phyloP scores from a whole-genome alignment of 2,797 vertebrate genomes.

The Amblyraja radiata region DNA sequence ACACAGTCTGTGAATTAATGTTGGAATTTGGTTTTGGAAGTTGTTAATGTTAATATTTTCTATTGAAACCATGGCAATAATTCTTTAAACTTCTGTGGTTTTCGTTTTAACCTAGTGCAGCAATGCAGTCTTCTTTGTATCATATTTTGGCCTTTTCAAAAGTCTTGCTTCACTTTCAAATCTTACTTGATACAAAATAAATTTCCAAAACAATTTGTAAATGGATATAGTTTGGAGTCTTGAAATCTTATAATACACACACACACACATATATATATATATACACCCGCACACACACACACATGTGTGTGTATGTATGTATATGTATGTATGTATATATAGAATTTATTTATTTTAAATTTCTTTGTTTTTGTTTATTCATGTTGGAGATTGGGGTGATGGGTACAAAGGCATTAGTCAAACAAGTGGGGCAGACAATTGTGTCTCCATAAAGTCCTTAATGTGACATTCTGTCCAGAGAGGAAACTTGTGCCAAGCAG shows the following conservation, averaged over 20 bases:
- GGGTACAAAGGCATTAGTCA: neutral
- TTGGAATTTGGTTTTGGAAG: slow-evolving; percentile 13
- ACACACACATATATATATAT: too few species aligned
- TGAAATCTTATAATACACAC: neutral
- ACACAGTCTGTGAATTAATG: neutral
- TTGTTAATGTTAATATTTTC: slow-evolving; percentile 2
- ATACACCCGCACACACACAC: too few species aligned
- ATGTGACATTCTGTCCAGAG: neutral
- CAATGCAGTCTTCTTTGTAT: neutral
- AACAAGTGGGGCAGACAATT: neutral
- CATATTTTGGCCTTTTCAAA: neutral
- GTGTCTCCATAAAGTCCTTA: slow-evolving; percentile 13
- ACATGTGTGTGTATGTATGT: too few species aligned
- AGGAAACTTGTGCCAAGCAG: neutral
- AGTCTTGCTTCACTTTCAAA: neutral
- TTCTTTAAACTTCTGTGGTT: neutral
- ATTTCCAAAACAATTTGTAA: neutral
- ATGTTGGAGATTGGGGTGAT: neutral
- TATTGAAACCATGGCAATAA: neutral
- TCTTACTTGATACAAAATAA: neutral
- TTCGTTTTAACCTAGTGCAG: neutral
- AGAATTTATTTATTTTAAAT: neutral
- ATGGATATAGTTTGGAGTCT: neutral
- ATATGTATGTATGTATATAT: too few species aligned
- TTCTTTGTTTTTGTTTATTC: neutral